Evolutionary conservation across 2,113 vertebrate species (phyloP), one percentile per base, ranked within the genome.

Genomic region (Leucoraja erinaceus): DNA sequence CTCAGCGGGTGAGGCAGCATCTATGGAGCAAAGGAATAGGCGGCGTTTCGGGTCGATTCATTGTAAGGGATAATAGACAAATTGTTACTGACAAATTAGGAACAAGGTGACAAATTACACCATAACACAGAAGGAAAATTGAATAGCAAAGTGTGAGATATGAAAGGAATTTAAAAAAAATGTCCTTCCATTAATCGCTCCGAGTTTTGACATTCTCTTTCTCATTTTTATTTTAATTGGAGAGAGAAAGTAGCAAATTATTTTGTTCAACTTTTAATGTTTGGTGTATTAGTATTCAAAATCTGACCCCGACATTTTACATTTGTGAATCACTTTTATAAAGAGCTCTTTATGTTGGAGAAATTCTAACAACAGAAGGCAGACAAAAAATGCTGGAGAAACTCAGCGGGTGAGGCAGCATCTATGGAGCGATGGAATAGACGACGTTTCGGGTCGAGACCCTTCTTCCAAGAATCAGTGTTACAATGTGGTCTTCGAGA

Each of bases 51-150:
- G 38, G 38, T 47, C 38, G 38, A 47, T 0, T 1, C 20, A 7
- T 70, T 70, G 90, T 54, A 72, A 47, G 66, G 61, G 63, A 33
- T 74, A 74, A 91, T 33, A 74, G 90, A 91, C 47, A 20, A 91
- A 72, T 72, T 47, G 68, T 72, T 91, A 33, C 68, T 72, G 68
- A 91, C 90, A 74, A 91, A 91, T 74, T 91, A 91, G 90, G 20
- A 91, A 38, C 68, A 54, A 28, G 90, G 33, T 72, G 72, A 91
- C 90, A 91, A 91, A 70, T 28, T 18, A 54, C 31, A 72, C 90
- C 33, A 11, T 91, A 91, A 91, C 90, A 54, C 90, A 91, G 20
- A 33, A 25, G 38, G 90, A 33, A 16, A 47, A 3, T 28, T 91
- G 90, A 91, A 91, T 54, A 72, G 90, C 10, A 28, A 91, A 91